Percentiles rank a stretch among this genome's conserved stretches.
Conservation (phyloP, 2,888 invertebrate species). For the Antitype chi region DNA sequence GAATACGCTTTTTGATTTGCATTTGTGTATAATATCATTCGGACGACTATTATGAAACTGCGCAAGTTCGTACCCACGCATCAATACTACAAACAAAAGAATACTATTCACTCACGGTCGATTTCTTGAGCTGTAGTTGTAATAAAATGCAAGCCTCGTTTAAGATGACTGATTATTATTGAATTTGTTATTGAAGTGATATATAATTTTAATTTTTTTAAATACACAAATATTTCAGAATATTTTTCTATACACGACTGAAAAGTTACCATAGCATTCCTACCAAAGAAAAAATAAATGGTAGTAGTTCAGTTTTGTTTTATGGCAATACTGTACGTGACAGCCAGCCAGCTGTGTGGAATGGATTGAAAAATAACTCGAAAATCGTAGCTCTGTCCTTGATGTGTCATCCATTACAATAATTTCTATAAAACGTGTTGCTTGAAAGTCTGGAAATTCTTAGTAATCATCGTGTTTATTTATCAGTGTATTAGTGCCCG, state of each 20-base stretch:
- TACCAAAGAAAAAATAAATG: conserved; percentile 44
- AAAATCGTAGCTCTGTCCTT: conserved; percentile 85
- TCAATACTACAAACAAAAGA: background rate
- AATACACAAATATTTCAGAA: no score
- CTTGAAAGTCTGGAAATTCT: conserved; percentile 67
- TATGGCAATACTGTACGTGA: conserved; percentile 85
- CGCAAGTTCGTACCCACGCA: background rate
- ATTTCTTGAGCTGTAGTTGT: background rate
- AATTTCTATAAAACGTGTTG: conserved; percentile 82
- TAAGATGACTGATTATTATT: background rate
- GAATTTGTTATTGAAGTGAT: background rate
- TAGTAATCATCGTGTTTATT: conserved; percentile 61
- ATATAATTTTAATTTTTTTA: background rate
- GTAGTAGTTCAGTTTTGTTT: conserved; percentile 66
- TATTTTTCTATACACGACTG: background rate
- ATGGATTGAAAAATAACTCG: conserved; percentile 87
- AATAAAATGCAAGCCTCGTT: background rate
- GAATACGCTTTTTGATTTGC: background rate
- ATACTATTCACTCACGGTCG: background rate
- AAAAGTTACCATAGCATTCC: conserved; percentile 11
- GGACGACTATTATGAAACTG: background rate
- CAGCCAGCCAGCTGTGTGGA: conserved; percentile 88
- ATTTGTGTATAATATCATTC: background rate
- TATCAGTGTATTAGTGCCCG: conserved; percentile 52
- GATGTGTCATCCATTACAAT: conserved; percentile 89